Evolutionary conservation across 2,888 invertebrate genomes (phyloP).

Genomic region (Ophion ellenae): DNA sequence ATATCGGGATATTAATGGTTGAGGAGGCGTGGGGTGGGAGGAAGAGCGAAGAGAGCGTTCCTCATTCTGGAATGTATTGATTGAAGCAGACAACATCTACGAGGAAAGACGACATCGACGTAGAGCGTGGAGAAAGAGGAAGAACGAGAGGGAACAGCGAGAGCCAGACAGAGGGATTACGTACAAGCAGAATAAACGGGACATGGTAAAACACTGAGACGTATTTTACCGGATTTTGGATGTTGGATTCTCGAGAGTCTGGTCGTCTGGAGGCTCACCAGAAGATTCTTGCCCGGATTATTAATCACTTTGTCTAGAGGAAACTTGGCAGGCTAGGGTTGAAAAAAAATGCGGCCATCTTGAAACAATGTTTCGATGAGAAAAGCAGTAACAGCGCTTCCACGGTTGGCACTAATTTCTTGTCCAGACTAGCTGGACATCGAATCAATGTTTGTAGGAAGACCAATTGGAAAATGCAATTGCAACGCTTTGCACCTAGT

Average conservation of each 20-base stretch:
- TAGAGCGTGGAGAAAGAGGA: background rate
- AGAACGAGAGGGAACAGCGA: constrained; percentile 5
- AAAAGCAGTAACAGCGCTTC: background rate
- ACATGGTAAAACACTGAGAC: constrained; percentile 43
- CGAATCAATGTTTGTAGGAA: background rate
- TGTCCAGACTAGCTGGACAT: background rate
- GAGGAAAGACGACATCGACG: constrained; percentile 38
- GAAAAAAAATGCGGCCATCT: background rate
- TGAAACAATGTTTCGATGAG: background rate
- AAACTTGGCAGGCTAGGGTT: background rate
- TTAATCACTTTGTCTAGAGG: constrained; percentile 24
- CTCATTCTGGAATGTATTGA: constrained; percentile 62
- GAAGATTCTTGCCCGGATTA: constrained; percentile 32
- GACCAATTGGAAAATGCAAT: background rate
- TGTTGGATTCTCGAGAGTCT: constrained; percentile 30
- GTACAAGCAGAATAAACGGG: background rate
- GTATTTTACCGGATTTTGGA: constrained; percentile 54
- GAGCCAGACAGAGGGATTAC: background rate
- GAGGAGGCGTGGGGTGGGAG: background rate
- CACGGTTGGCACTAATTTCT: background rate
- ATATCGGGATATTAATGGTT: constrained; percentile 43
- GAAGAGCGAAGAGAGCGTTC: constrained; percentile 52
- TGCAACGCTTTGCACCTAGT: background rate
- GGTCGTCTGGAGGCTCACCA: constrained; percentile 33
- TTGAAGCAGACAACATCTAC: constrained; percentile 50